Evolutionary conservation across 1,140 invertebrate genomes (phyloP).

Genomic region (Cyclargus thomasi): DNA sequence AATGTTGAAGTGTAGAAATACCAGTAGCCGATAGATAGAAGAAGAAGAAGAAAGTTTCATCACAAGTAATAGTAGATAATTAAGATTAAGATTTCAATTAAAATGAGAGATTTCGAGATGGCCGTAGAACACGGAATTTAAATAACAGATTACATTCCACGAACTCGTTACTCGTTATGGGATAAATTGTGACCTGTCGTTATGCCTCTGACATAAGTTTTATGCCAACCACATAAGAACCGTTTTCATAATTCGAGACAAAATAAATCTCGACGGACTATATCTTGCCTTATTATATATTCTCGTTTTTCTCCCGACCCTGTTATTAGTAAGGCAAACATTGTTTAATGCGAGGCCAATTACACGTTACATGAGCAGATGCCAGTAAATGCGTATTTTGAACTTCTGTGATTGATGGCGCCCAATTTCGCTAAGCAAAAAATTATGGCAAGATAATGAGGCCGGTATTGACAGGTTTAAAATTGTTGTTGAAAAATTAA

Average conservation of each 20-base stretch:
- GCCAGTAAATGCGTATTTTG: slow-evolving; percentile 1
- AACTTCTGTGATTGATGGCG: background rate
- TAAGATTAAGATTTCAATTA: background rate
- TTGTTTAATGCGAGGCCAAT: background rate
- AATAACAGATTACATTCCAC: slow-evolving; percentile 9
- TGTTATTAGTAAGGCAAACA: slow-evolving; percentile 10
- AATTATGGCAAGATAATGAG: background rate
- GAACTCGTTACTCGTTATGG: slow-evolving; percentile 8
- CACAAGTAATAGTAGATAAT: background rate
- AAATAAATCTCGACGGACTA: no score
- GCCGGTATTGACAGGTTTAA: background rate
- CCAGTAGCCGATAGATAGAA: background rate
- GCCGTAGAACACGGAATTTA: background rate
- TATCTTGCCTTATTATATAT: slow-evolving; percentile 3
- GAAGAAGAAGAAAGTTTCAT: background rate
- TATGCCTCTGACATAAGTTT: background rate
- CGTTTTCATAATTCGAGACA: no score
- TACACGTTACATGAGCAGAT: background rate
- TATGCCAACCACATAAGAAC: no score
- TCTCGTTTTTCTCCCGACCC: background rate
- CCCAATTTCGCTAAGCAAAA: background rate
- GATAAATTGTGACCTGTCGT: background rate
- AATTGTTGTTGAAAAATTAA: background rate
- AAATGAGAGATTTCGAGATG: slow-evolving; percentile 1
- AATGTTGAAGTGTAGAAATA: background rate